A percentile compares a stretch with the other conserved stretches of the same genome.
phyloP scores from a whole-genome alignment of 2,113 vertebrate species.

The Poeciliopsis retropinna region DNA sequence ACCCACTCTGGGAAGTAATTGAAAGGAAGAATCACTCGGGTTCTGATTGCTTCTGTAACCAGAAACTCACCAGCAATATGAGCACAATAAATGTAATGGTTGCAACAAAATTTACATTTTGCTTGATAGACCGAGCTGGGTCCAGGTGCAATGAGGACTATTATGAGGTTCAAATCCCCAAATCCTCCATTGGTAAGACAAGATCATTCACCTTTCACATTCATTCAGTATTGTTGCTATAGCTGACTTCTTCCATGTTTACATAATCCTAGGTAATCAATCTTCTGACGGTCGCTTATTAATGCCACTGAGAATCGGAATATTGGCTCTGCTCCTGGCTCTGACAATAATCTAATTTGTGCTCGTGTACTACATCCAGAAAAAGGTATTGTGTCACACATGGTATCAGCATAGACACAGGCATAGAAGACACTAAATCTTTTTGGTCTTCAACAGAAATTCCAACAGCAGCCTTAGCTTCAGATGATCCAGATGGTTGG shows the following conservation, averaged over 20 bases:
- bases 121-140: conserved; percentile 78
- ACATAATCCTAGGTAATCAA: not conserved
- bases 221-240: not conserved
- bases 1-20: conserved; percentile 39
- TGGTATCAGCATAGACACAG: not conserved
- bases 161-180: accelerated
- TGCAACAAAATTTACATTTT: conserved; percentile 74
- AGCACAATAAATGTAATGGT: not conserved
- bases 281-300: not conserved
- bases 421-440: not conserved
- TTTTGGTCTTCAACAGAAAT: conserved; percentile 80
- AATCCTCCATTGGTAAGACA: not conserved
- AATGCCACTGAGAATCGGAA: conserved; percentile 25
- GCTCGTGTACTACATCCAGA: conserved; percentile 62
- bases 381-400: conserved; percentile 66
- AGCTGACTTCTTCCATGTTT: not conserved
- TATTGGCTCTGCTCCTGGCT: conserved; percentile 42
- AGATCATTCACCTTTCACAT: not conserved
- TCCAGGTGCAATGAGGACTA: conserved; percentile 70
- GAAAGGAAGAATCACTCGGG: not conserved
- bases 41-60: conserved; percentile 67
- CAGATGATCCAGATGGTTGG: conserved; percentile 90
- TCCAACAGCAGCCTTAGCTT: conserved; percentile 88
- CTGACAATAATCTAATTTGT: conserved; percentile 36
- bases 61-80: conserved; percentile 76